These are phyloP conservation scores for Galeopsomyia nigrocyanea DNA, from an alignment of 2,888 invertebrate species.

Conservation along the genomic window DNA sequence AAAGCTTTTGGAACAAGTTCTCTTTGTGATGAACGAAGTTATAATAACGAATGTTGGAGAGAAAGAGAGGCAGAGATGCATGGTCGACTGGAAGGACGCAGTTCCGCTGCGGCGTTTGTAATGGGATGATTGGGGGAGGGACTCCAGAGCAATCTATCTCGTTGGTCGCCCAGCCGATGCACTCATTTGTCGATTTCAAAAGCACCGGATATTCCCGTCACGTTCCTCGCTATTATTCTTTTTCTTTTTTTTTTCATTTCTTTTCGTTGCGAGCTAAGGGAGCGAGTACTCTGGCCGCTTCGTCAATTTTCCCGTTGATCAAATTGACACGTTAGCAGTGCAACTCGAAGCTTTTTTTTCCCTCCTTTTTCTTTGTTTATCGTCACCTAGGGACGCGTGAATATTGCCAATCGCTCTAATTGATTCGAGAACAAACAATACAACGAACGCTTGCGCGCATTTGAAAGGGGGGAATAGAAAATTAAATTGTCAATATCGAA, in stretches of 20 bases:
- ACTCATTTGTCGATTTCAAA: conserved; percentile 42
- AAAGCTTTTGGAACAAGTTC: too few species aligned
- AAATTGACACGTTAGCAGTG: background rate
- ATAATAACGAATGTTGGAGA: conserved; percentile 2
- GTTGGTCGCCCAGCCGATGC: conserved; percentile 49
- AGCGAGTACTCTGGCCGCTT: conserved; percentile 3
- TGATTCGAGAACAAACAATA: too few species aligned
- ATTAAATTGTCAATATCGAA: too few species aligned
- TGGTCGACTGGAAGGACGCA: conserved; percentile 47
- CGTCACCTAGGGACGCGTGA: background rate
- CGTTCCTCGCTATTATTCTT: conserved; percentile 14
- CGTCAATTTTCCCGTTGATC: conserved; percentile 12
- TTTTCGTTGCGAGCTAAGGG: background rate
- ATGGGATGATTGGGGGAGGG: conserved; percentile 61
- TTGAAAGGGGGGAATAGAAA: too few species aligned
- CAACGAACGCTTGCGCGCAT: too few species aligned
- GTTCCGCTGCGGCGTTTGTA: conserved; percentile 52
- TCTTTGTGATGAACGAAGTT: too few species aligned
- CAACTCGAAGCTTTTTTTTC: background rate
- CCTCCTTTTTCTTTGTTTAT: background rate
- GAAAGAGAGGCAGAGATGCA: background rate
- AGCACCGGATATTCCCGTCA: conserved; percentile 47
- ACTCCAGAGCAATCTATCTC: conserved; percentile 54
- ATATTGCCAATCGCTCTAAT: too few species aligned
- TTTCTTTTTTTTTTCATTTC: background rate